Evolutionary conservation across 2,888 invertebrate genomes (phyloP).

Genomic region (Heteromyza rotundicornis): DNA sequence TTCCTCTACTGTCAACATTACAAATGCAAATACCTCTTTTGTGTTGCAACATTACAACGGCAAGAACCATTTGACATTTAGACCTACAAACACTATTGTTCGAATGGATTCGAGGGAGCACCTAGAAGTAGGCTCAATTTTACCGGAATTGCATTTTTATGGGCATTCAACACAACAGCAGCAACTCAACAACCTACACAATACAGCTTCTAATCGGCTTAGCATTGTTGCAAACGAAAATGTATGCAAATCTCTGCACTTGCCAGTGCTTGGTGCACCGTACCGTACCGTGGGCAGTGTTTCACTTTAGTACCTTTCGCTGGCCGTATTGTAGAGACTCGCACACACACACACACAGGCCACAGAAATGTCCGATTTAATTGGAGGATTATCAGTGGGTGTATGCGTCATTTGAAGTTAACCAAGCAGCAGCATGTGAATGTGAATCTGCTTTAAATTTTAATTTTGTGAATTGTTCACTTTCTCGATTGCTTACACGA

Average conservation of each 20-base stretch:
- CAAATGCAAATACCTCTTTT: neutral
- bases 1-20: neutral
- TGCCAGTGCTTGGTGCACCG: neutral
- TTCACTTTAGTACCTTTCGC: too few relatives aligned
- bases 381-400: neutral
- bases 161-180: slow-evolving; percentile 22
- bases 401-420: neutral
- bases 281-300: too few relatives aligned
- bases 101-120: too few relatives aligned
- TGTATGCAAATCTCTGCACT: neutral
- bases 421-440: neutral
- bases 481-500: neutral
- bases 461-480: too few relatives aligned
- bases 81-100: slow-evolving; percentile 6
- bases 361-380: too few relatives aligned
- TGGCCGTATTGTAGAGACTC: too few relatives aligned
- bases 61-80: slow-evolving; percentile 14
- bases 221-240: neutral
- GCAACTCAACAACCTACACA: neutral
- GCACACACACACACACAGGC: too few relatives aligned
- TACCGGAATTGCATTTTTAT: slow-evolving; percentile 33
- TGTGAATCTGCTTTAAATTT: neutral
- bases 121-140: slow-evolving; percentile 33
- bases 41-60: neutral
- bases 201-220: neutral